Conservation (phyloP, 2,888 invertebrate genomes). For the Chrysotoxum bicinctum region DNA sequence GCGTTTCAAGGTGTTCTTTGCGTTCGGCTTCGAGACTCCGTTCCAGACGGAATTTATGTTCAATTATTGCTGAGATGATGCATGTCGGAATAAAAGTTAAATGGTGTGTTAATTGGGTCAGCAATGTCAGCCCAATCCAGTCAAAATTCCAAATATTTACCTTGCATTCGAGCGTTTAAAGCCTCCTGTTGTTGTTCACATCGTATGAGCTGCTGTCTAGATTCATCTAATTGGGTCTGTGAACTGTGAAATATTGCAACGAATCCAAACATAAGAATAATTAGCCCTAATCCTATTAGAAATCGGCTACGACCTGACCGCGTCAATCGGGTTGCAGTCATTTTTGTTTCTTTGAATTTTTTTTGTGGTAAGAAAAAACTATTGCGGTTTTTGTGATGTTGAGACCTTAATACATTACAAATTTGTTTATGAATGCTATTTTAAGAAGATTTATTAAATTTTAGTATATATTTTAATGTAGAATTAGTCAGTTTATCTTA, state of each 20-base stretch:
- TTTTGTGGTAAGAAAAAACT: not conserved
- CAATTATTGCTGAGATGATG: slow-evolving; percentile 82
- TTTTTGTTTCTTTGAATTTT: slow-evolving; percentile 73
- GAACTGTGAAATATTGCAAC: slow-evolving; percentile 84
- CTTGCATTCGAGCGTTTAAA: slow-evolving; percentile 84
- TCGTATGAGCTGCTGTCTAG: slow-evolving; percentile 82
- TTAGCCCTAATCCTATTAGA: slow-evolving; percentile 83
- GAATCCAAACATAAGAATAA: slow-evolving; percentile 83
- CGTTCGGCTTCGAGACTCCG: slow-evolving; percentile 84
- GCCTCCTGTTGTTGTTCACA: slow-evolving; percentile 85
- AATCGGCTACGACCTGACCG: slow-evolving; percentile 84
- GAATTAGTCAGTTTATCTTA: not conserved
- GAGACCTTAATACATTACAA: not conserved
- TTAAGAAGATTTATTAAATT: not conserved
- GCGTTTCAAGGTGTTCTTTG: slow-evolving; percentile 83
- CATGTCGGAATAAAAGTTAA: slow-evolving; percentile 24
- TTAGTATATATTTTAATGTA: not conserved
- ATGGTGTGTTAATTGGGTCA: slow-evolving; percentile 54
- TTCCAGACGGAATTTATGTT: slow-evolving; percentile 84
- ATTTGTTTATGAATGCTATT: not conserved
- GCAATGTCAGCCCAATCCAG: not conserved
- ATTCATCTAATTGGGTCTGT: slow-evolving; percentile 84
- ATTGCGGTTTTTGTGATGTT: not conserved
- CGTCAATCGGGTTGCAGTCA: slow-evolving; percentile 83
- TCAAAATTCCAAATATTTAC: slow-evolving; percentile 78